phyloP scores from a whole-genome alignment of 1,140 invertebrate species.

The Pentalonia nigronervosa region DNA sequence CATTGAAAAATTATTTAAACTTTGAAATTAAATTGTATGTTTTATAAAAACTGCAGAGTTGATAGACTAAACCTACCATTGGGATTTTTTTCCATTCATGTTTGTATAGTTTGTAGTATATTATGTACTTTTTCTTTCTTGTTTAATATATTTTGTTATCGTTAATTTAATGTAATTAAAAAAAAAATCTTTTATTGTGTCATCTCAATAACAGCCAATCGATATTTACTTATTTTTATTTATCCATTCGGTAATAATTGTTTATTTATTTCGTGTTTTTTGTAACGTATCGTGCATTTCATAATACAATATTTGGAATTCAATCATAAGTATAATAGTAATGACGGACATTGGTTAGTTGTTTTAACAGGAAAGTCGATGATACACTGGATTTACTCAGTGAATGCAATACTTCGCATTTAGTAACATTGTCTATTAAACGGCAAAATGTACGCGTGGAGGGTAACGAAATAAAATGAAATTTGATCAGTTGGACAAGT shows the following conservation, averaged over 20 bases:
- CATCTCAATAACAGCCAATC: not conserved
- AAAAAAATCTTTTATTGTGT: not conserved
- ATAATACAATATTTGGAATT: not conserved
- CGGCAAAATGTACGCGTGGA: not conserved
- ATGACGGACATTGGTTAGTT: not conserved
- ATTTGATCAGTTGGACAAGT: not conserved
- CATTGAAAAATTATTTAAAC: not conserved
- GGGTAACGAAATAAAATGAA: not conserved
- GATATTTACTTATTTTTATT: not conserved
- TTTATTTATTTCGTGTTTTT: not conserved
- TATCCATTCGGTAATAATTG: not conserved
- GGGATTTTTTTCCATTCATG: not conserved
- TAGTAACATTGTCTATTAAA: slow-evolving; percentile 27
- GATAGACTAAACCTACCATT: not conserved
- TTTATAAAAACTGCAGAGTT: not conserved
- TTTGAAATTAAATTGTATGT: not conserved
- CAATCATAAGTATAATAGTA: not conserved
- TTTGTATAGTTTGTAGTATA: not conserved
- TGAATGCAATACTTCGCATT: not conserved
- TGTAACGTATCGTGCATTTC: not conserved
- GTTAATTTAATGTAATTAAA: not conserved
- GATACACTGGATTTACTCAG: not conserved
- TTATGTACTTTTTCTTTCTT: not conserved
- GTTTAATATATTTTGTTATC: not conserved
- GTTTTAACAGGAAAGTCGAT: not conserved